phyloP scores from a whole-genome alignment of 2,888 invertebrate genomes.

The Leptothorax acervorum region DNA sequence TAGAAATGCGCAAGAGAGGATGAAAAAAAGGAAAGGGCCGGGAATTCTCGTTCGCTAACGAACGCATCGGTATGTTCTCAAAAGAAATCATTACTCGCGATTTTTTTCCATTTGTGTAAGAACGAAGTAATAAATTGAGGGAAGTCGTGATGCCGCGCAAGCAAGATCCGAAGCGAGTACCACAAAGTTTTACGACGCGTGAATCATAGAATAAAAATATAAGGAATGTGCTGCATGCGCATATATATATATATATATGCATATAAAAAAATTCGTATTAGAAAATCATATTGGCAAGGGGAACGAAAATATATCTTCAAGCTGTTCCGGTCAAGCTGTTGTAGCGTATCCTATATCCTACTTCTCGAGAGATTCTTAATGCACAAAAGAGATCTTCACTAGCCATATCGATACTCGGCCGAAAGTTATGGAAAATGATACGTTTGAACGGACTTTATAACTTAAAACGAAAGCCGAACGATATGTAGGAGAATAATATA shows the following conservation, averaged over 20 bases:
- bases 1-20: constrained; percentile 9
- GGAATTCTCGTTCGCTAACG: constrained; percentile 61
- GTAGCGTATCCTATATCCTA: not conserved
- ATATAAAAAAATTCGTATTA: not conserved
- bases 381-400: constrained; percentile 40
- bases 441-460: constrained; percentile 20
- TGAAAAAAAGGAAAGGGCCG: constrained; percentile 13
- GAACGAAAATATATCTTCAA: no score
- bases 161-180: not conserved
- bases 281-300: constrained; percentile 4
- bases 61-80: constrained; percentile 62
- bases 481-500: constrained; percentile 48
- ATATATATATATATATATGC: no score
- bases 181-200: not conserved
- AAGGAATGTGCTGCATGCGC: not conserved
- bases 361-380: constrained; percentile 18
- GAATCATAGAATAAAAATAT: not conserved
- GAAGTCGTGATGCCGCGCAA: not conserved
- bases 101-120: constrained; percentile 6
- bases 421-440: constrained; percentile 50
- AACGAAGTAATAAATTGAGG: constrained; percentile 48
- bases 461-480: constrained; percentile 32
- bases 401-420: constrained; percentile 22
- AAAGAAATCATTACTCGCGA: constrained; percentile 69
- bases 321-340: constrained; percentile 6